Evolutionary conservation across 2,797 vertebrate species (phyloP).

Genomic region (Parambassis ranga): DNA sequence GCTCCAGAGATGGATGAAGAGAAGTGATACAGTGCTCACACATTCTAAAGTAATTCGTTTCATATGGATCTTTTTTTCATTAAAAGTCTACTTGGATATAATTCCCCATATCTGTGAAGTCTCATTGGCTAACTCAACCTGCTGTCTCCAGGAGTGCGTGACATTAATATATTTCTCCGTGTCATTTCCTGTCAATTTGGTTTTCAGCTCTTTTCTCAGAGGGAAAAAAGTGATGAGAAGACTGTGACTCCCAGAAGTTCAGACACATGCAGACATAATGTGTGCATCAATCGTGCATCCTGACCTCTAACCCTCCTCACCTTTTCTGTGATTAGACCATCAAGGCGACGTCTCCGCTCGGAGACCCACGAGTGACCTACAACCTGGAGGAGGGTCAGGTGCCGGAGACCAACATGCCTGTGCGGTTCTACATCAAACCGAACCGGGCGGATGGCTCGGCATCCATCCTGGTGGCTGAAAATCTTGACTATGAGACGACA

Average conservation of each 20-base stretch:
- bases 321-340: constrained; percentile 80
- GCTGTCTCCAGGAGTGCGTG: not conserved
- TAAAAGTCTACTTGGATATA: not conserved
- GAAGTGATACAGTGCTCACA: no score
- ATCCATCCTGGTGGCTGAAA: constrained; percentile 88
- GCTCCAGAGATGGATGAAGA: no score
- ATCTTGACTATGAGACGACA: constrained; percentile 87
- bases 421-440: constrained; percentile 89
- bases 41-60: no score
- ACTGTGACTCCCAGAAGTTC: not conserved
- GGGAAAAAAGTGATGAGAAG: not conserved
- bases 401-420: constrained; percentile 90
- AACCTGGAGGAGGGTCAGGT: constrained; percentile 91
- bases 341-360: constrained; percentile 87
- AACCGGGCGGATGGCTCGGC: constrained; percentile 87
- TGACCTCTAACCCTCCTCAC: not conserved
- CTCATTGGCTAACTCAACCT: not conserved
- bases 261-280: not conserved
- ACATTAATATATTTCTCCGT: not conserved
- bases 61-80: no score
- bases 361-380: constrained; percentile 88
- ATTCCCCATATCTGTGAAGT: not conserved
- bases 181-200: constrained; percentile 4
- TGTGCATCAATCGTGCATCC: not conserved
- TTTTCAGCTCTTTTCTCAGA: not conserved